Conservation (phyloP, 1,140 invertebrate genomes). For the Cephus cinctus region DNA sequence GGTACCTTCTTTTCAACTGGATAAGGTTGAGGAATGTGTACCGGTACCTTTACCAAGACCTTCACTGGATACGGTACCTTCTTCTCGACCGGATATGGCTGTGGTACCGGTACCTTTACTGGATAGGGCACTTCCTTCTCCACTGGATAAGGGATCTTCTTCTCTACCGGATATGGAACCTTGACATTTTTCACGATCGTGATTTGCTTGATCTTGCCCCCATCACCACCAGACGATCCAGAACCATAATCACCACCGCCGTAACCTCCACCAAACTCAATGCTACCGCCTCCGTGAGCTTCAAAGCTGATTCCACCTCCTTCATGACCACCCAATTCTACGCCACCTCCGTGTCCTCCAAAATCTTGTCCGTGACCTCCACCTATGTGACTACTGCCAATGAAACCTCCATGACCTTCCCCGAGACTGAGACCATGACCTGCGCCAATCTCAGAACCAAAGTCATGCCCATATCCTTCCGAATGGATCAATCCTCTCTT, state of each 20-base stretch:
- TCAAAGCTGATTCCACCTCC: constrained; percentile 30
- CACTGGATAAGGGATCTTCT: constrained; percentile 60
- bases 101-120: constrained; percentile 68
- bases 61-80: constrained; percentile 67
- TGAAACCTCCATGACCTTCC: constrained; percentile 27
- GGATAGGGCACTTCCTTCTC: constrained; percentile 67
- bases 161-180: constrained; percentile 68
- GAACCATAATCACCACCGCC: constrained; percentile 14
- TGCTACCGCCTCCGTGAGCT: constrained; percentile 29
- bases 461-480: constrained; percentile 21
- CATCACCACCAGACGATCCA: constrained; percentile 31
- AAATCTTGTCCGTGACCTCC: constrained; percentile 26
- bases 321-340: constrained; percentile 29
- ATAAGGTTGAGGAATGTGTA: constrained; percentile 67
- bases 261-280: constrained; percentile 16
- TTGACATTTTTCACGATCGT: constrained; percentile 65
- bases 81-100: constrained; percentile 73
- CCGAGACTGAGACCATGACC: constrained; percentile 42
- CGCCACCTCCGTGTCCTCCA: neutral
- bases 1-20: constrained; percentile 71
- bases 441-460: constrained; percentile 44
- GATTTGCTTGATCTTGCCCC: constrained; percentile 55
- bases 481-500: constrained; percentile 62
- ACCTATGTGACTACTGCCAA: constrained; percentile 35
- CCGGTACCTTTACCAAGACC: constrained; percentile 61